Evolutionary conservation across 2,113 vertebrate genomes (phyloP).

Genomic region (Dicerorhinus sumatrensis): DNA sequence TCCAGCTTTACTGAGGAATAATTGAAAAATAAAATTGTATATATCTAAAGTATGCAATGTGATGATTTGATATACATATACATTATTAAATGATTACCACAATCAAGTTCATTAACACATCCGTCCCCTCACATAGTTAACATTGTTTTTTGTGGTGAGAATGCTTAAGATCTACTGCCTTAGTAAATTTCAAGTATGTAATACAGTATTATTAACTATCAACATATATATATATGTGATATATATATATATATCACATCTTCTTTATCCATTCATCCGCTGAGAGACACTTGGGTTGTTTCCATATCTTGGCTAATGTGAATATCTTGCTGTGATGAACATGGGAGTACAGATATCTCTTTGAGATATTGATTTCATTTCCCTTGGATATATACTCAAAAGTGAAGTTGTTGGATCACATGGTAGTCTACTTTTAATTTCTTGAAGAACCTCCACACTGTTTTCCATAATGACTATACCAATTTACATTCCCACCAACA

Average conservation of each 20-base stretch:
- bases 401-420: neutral
- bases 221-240: no score
- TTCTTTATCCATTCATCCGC: neutral
- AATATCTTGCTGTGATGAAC: neutral
- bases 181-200: neutral
- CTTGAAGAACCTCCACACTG: neutral
- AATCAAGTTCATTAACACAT: neutral
- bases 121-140: neutral
- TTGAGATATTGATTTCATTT: neutral
- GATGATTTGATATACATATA: neutral
- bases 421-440: neutral
- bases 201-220: neutral
- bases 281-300: neutral
- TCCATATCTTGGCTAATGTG: neutral
- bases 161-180: neutral
- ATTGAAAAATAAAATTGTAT: neutral
- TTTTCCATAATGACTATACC: neutral
- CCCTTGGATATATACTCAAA: neutral
- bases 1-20: neutral
- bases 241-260: neutral
- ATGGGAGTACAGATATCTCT: neutral
- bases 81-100: neutral
- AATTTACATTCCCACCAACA: neutral
- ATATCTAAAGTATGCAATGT: neutral
- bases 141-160: neutral